Percentiles rank a stretch among this genome's conserved stretches.
phyloP scores from a whole-genome alignment of 2,113 vertebrate species.

The Recurvirostra avosetta region DNA sequence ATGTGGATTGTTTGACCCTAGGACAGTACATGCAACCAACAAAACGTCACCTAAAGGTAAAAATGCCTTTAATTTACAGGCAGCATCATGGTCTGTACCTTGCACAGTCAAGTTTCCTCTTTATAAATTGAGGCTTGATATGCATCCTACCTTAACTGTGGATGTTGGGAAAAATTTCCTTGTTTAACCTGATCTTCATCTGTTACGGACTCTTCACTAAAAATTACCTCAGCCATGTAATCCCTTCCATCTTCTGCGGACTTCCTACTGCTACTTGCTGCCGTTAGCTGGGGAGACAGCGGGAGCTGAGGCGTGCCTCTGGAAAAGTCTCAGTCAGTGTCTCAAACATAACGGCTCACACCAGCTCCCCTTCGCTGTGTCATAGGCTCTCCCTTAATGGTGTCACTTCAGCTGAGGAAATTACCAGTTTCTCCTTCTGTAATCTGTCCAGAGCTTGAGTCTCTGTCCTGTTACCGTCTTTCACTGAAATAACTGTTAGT shows the following conservation, averaged over 20 bases:
- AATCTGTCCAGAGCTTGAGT: not conserved
- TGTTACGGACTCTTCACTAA: not conserved
- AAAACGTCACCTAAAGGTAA: slow-evolving; percentile 93
- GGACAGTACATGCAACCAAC: slow-evolving; percentile 99
- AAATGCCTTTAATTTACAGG: not conserved
- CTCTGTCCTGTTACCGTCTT: not conserved
- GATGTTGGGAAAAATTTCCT: not conserved
- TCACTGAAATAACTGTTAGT: not conserved
- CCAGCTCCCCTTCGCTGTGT: not conserved
- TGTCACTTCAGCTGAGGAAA: not conserved
- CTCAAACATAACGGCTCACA: not conserved
- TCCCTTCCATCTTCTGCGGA: not conserved
- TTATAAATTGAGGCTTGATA: not conserved
- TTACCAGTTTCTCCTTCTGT: not conserved
- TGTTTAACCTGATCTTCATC: not conserved
- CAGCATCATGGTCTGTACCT: not conserved
- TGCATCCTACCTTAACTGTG: not conserved
- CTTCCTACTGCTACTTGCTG: not conserved
- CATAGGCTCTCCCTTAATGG: not conserved
- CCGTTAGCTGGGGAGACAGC: not conserved
- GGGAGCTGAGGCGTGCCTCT: not conserved
- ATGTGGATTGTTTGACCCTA: slow-evolving; percentile 92
- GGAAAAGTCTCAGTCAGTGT: not conserved
- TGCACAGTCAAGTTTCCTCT: not conserved
- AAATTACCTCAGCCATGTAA: not conserved